Evolutionary conservation across 2,113 vertebrate species (phyloP).

Genomic region (Pardalotus punctatus): DNA sequence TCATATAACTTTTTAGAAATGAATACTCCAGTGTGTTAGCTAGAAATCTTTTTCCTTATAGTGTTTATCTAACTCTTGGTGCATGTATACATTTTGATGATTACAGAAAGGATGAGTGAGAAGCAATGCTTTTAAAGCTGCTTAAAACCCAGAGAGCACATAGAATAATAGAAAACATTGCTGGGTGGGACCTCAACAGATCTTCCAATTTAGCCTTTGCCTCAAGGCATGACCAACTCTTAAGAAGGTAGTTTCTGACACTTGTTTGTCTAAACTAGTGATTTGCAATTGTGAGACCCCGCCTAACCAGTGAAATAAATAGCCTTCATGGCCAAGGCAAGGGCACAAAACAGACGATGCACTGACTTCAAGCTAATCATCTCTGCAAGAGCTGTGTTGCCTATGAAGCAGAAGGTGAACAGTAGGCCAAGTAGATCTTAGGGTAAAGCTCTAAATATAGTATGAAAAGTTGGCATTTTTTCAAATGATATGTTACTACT

Average conservation of each 20-base stretch:
- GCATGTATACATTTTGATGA: not conserved
- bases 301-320: not conserved
- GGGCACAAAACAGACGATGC: accelerated
- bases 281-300: not conserved
- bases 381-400: not conserved
- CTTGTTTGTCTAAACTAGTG: not conserved
- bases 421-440: not conserved
- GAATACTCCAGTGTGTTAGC: not conserved
- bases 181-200: not conserved
- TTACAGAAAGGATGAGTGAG: not conserved
- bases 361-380: not conserved
- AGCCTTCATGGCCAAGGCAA: not conserved
- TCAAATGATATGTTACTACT: not conserved
- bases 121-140: not conserved
- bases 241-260: not conserved
- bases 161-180: not conserved
- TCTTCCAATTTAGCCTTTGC: not conserved
- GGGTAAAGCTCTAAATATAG: not conserved
- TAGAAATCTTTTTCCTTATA: not conserved
- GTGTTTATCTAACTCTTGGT: not conserved
- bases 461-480: not conserved
- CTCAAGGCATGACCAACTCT: not conserved
- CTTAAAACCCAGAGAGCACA: not conserved
- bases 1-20: not conserved
- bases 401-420: not conserved